Base-by-base conservation (phyloP, 2,888 invertebrate species). In the Megastigmus dorsalis region DNA sequence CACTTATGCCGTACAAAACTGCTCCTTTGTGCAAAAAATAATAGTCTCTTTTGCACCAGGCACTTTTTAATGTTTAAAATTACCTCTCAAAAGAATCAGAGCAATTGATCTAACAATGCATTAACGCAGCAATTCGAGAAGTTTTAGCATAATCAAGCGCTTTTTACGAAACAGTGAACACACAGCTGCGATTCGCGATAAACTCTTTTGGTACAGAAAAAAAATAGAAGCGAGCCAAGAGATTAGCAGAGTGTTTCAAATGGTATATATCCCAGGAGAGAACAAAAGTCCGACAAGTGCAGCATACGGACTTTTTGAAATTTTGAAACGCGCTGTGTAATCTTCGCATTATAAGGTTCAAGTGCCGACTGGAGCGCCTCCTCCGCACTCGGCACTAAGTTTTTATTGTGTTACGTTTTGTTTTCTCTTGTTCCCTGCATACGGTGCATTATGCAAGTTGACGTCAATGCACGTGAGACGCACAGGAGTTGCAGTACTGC, bases 391-490 rank as follows among this genome's bases (percentile, higher is more conserved):
- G n/a, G 10, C 50, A 41, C n/a, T 45, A 45, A 26, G 3, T 50
- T 63, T 28, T 38, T 26, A 63, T 63, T 36, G 36, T 13, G 9
- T 54, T 54, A 54, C 23, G 18, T 66, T 26, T 15, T 38, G 26
- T 15, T 28, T n/a, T n/a, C n/a, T n/a, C n/a, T n/a, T n/a, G n/a
- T n/a, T n/a, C n/a, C n/a, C 28, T n/a, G 48, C 41, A 36, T 23
- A 6, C n/a, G 2, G 33, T 45, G 15, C 23, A 67, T 33, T 55
- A 45, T 36, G 48, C 57, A 54, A 10, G 36, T 48, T 48, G 55
- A 57, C 57, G 67, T 67, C 67, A 67, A 23, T 67, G 57, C 45
- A 50, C 38, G 50, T 59, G 50, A 18, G 33, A 2, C 6, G 48
- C 15, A 10, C n/a, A n/a, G n/a, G n/a, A n/a, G n/a, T n/a, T n/a